A percentile compares a stretch with the other conserved stretches of the same genome.
Evolutionary conservation across 2,797 vertebrate species (phyloP).

Genomic region (Vireo griseus): DNA sequence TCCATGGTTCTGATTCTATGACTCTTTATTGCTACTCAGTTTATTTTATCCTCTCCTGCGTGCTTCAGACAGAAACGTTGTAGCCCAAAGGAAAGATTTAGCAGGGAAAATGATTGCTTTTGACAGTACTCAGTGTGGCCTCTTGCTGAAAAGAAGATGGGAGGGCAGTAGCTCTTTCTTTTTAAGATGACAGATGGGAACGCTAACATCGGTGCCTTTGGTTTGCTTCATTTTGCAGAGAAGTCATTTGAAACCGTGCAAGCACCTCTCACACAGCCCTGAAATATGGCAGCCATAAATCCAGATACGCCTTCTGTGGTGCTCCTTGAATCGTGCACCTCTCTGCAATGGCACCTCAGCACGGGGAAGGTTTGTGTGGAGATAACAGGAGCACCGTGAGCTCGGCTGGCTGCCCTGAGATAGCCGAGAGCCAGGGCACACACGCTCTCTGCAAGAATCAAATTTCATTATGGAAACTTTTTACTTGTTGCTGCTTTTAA

Average conservation of each 20-base stretch:
- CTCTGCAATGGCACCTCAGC: not conserved
- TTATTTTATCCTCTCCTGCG: not conserved
- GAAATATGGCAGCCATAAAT: slow-evolving; percentile 33
- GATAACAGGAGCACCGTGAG: not conserved
- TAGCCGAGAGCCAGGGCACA: not conserved
- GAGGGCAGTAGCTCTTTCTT: not conserved
- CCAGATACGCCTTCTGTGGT: not conserved
- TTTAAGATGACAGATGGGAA: slow-evolving; percentile 10
- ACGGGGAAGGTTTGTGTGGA: not conserved
- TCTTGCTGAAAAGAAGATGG: not conserved
- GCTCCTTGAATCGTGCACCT: not conserved
- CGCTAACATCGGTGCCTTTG: not conserved
- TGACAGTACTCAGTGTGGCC: not conserved
- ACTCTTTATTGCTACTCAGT: not conserved
- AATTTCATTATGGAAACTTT: slow-evolving; percentile 20
- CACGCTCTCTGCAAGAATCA: not conserved
- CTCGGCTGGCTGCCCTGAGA: not conserved
- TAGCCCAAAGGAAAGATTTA: slow-evolving; percentile 17
- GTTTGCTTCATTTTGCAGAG: slow-evolving; percentile 17
- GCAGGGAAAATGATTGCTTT: not conserved
- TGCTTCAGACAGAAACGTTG: not conserved
- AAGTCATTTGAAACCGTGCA: not conserved
- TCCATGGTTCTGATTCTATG: not conserved
- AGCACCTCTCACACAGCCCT: not conserved
- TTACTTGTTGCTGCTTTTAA: slow-evolving; percentile 1